Evolutionary conservation across 2,888 invertebrate species (phyloP).

Genomic region (Melieria omissa): DNA sequence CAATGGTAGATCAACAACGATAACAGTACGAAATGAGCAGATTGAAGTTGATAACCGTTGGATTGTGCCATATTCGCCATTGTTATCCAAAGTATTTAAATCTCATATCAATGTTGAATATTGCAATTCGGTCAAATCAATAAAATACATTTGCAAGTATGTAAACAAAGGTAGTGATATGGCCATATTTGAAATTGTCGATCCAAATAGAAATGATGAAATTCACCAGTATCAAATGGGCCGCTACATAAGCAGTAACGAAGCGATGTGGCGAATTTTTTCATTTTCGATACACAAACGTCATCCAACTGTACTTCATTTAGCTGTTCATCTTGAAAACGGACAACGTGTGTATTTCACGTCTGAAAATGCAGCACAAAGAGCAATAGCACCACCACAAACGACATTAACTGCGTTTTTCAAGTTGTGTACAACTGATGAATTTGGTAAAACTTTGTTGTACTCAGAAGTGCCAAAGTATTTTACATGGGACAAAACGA

Average conservation of each 20-base stretch:
- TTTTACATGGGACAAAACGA: constrained; percentile 30
- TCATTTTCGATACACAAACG: no score
- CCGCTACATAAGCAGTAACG: constrained; percentile 1
- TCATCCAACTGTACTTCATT: no score
- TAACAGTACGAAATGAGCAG: constrained; percentile 28
- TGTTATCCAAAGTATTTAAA: constrained; percentile 53
- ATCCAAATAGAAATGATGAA: not conserved
- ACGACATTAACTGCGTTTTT: no score
- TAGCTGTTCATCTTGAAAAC: no score
- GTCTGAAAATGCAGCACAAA: no score
- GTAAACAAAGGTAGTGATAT: constrained; percentile 28
- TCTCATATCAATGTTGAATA: constrained; percentile 56
- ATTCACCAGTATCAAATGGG: not conserved
- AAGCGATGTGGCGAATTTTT: no score
- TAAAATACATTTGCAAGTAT: constrained; percentile 25
- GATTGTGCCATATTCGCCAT: constrained; percentile 55
- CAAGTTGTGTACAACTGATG: no score
- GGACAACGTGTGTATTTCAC: no score
- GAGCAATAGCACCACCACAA: no score
- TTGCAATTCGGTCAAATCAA: constrained; percentile 23
- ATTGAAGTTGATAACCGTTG: constrained; percentile 55
- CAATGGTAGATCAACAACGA: constrained; percentile 24
- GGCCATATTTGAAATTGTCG: constrained; percentile 29
- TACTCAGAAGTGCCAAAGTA: constrained; percentile 27
- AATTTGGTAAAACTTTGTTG: no score